These are phyloP conservation scores for Dryobotodes eremita DNA, from an alignment of 2,888 invertebrate genomes.

Conservation along the genomic window DNA sequence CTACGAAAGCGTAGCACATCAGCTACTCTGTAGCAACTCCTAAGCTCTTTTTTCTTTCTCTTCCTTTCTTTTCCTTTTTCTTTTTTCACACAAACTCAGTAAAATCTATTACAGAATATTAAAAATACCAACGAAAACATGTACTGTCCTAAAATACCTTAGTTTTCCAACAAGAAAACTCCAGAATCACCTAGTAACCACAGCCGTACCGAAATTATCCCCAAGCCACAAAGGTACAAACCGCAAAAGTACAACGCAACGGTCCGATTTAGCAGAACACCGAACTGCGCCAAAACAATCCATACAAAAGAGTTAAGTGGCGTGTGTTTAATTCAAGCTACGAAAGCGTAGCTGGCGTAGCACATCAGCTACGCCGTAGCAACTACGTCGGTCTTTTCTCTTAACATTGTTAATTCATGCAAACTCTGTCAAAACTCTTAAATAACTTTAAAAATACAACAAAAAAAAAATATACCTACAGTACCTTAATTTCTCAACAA, in stretches of 20 bases:
- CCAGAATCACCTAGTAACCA: conserved; percentile 9
- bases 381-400: not conserved
- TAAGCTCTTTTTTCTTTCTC: not conserved
- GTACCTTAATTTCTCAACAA: not conserved
- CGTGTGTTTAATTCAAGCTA: conserved; percentile 71
- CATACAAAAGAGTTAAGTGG: conserved; percentile 79
- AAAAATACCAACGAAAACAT: not conserved
- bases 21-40: conserved; percentile 6
- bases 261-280: conserved; percentile 40
- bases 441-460: too few relatives aligned
- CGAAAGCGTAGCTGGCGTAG: conserved; percentile 12
- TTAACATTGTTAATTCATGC: not conserved
- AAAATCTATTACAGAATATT: not conserved
- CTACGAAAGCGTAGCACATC: conserved; percentile 9
- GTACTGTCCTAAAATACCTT: not conserved
- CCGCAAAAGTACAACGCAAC: too few relatives aligned
- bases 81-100: not conserved
- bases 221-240: conserved; percentile 46
- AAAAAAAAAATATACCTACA: not conserved
- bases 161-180: not conserved
- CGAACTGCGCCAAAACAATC: conserved; percentile 73
- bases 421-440: not conserved
- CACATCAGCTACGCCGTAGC: conserved; percentile 18
- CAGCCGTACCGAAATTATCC: conserved; percentile 37
- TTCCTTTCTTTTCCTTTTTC: too few relatives aligned